Percentiles rank a stretch among this genome's conserved stretches.
Conservation (phyloP, 1,140 invertebrate genomes). For the Globodera rostochiensis region DNA sequence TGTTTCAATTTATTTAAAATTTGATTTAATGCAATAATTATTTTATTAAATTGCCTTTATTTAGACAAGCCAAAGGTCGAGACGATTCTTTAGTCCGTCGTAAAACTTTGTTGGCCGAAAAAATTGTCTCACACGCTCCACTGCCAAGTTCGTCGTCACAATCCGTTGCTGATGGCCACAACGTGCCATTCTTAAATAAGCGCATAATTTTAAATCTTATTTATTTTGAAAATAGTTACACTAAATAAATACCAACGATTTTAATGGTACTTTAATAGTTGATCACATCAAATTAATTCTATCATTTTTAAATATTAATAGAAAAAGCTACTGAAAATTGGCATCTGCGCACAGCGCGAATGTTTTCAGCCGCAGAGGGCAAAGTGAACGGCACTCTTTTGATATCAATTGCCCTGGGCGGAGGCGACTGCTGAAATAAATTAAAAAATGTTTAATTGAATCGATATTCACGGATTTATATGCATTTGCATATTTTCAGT, state of each 20-base stretch:
- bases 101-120: not conserved
- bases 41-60: not conserved
- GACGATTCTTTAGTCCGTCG: not conserved
- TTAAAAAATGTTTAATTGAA: not conserved
- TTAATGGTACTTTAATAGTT: too few species aligned
- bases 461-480: too few species aligned
- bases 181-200: constrained; percentile 18
- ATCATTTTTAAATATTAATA: not conserved
- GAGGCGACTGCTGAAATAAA: not conserved
- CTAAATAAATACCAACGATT: not conserved
- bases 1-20: not conserved
- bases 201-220: not conserved
- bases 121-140: constrained; percentile 15
- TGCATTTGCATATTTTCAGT: too few species aligned
- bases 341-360: not conserved
- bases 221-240: not conserved
- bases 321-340: not conserved
- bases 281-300: not conserved
- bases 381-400: constrained; percentile 8
- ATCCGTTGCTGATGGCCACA: constrained; percentile 19
- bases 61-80: constrained; percentile 8
- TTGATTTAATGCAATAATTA: too few species aligned
- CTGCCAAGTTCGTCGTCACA: constrained; percentile 23
- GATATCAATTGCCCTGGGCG: constrained; percentile 7
- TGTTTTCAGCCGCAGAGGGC: not conserved